Conservation (phyloP, 2,113 vertebrate genomes). For the Mohoua ochrocephala region DNA sequence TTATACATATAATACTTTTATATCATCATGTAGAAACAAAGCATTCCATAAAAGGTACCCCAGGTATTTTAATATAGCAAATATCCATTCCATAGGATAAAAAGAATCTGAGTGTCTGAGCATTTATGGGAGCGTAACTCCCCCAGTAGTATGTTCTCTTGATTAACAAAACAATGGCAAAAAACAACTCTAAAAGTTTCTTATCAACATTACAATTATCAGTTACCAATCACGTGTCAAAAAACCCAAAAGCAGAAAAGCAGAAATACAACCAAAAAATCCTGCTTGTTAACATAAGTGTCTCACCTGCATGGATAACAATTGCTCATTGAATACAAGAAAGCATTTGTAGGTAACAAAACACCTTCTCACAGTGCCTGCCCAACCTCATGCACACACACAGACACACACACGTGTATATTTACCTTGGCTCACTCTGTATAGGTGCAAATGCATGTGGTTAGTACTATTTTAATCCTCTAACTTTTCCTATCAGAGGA, state of each 20-base stretch:
- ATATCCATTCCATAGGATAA: not conserved
- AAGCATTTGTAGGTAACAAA: not conserved
- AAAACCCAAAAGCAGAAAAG: not conserved
- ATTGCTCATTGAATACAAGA: not conserved
- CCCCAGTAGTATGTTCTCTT: not conserved
- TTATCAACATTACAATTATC: not conserved
- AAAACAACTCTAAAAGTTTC: not conserved
- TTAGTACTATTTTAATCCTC: not conserved
- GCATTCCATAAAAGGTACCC: not conserved
- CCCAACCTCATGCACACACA: not conserved
- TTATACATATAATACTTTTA: not conserved
- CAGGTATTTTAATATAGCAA: not conserved
- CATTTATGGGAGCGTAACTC: not conserved
- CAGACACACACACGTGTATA: rapidly evolving
- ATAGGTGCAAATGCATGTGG: not conserved
- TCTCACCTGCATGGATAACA: not conserved
- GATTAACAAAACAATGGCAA: not conserved
- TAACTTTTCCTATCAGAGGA: not conserved
- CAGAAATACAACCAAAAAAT: not conserved
- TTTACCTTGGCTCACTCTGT: not conserved
- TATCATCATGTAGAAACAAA: not conserved
- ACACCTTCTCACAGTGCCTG: not conserved
- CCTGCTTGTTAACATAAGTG: not conserved
- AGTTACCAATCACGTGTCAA: too few species aligned
- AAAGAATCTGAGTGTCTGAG: not conserved